Percentiles rank a stretch among this genome's conserved stretches.
phyloP scores from a whole-genome alignment of 2,113 vertebrate genomes.

The Apus apus region DNA sequence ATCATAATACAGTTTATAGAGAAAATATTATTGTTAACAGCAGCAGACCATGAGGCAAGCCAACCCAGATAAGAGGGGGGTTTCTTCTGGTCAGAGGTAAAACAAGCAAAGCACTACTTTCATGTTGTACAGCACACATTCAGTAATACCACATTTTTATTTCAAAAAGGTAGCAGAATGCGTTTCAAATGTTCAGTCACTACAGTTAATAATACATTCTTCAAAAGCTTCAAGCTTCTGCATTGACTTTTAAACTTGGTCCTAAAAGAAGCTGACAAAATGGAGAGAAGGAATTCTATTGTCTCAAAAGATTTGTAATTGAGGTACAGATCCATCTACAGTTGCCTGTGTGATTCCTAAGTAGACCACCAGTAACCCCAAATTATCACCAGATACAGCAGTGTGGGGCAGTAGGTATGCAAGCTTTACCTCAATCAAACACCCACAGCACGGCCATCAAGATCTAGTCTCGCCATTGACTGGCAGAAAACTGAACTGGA shows the following conservation, averaged over 20 bases:
- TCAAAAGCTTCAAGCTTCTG: neutral
- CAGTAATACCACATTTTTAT: neutral
- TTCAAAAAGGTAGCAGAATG: neutral
- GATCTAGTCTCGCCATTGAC: neutral
- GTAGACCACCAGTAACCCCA: accelerated
- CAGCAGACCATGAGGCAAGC: neutral
- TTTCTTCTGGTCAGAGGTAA: neutral
- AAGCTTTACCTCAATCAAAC: neutral
- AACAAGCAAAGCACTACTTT: neutral
- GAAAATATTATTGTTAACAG: constrained; percentile 7
- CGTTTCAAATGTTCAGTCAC: neutral
- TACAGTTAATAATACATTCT: neutral
- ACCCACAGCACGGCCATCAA: neutral
- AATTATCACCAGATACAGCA: neutral
- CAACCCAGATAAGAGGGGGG: neutral
- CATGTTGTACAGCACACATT: neutral
- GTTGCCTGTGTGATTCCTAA: neutral
- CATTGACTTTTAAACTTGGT: neutral
- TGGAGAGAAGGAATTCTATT: neutral
- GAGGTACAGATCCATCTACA: neutral
- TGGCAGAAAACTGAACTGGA: neutral
- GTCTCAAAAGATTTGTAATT: neutral
- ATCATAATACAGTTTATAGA: neutral
- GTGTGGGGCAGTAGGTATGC: neutral
- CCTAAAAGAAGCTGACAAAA: neutral